A percentile compares a stretch with the other conserved stretches of the same genome.
Conservation (phyloP, 2,888 invertebrate species). For the Dichetophora obliterata region DNA sequence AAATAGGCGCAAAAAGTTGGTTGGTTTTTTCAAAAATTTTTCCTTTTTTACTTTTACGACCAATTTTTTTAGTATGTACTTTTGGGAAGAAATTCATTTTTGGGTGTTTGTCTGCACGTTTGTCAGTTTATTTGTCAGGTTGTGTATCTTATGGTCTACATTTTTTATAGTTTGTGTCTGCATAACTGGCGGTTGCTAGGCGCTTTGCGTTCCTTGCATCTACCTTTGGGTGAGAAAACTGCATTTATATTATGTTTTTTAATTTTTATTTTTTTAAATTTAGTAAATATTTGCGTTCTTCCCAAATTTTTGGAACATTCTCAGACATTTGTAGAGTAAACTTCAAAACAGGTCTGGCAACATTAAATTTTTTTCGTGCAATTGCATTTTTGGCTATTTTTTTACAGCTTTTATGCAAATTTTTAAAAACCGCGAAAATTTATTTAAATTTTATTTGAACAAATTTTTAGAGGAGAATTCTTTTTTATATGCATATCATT, state of each 20-base stretch:
- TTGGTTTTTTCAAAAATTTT: neutral
- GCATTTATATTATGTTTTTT: neutral
- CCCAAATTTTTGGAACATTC: neutral
- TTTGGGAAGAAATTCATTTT: constrained; percentile 1
- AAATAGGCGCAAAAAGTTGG: constrained; percentile 20
- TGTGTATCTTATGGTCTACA: neutral
- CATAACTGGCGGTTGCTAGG: neutral
- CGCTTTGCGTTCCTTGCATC: neutral
- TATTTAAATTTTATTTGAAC: too few relatives aligned
- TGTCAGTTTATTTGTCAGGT: neutral
- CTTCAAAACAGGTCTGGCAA: neutral
- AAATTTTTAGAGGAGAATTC: too few relatives aligned
- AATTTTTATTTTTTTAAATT: neutral
- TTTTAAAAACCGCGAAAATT: neutral
- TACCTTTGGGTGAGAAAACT: neutral
- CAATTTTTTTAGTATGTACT: neutral
- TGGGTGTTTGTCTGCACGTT: neutral
- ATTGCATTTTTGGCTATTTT: constrained; percentile 17
- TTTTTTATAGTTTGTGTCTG: neutral
- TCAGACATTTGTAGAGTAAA: neutral
- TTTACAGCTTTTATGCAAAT: neutral
- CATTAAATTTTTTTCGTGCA: neutral
- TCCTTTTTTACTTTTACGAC: neutral
- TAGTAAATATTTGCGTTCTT: neutral
- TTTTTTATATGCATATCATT: too few relatives aligned